These are phyloP conservation scores for Valencia hispanica DNA, from an alignment of 2,797 vertebrate genomes.

Conservation along the genomic window DNA sequence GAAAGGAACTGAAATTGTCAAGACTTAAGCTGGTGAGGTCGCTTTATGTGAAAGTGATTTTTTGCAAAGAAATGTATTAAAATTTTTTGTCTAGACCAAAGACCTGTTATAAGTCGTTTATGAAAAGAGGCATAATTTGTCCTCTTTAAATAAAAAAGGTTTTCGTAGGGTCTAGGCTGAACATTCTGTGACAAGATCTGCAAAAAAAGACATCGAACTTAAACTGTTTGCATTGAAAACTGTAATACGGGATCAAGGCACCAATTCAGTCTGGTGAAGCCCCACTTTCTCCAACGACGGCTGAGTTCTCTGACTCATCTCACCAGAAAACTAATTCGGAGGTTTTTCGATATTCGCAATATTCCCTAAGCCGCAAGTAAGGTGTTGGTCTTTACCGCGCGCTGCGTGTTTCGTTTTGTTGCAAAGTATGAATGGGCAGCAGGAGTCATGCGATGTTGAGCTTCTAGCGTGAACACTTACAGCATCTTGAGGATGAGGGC, in stretches of 20 bases:
- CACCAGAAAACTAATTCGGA: background rate
- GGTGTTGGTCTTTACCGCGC: too few relatives aligned
- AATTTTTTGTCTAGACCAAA: too few relatives aligned
- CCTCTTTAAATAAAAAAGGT: too few relatives aligned
- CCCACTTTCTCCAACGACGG: background rate
- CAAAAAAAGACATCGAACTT: background rate
- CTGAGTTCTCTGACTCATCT: background rate
- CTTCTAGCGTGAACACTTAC: slow-evolving; percentile 83
- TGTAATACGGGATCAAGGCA: background rate
- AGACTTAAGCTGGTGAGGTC: too few relatives aligned
- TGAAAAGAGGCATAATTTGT: too few relatives aligned
- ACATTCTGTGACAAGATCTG: background rate
- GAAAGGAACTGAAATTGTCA: too few relatives aligned
- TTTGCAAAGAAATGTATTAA: too few relatives aligned
- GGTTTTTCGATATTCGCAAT: background rate
- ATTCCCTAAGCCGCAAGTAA: background rate
- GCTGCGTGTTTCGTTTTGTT: background rate
- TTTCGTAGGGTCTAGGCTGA: background rate
- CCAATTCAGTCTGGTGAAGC: background rate
- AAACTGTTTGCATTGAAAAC: background rate
- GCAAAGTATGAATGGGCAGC: too few relatives aligned
- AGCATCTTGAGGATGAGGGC: slow-evolving; percentile 99
- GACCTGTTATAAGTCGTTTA: too few relatives aligned
- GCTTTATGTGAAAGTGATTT: too few relatives aligned
- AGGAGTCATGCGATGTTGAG: background rate